A percentile compares a stretch with the other conserved stretches of the same genome.
Evolutionary conservation across 2,113 vertebrate genomes (phyloP).

Genomic region (Eulemur rufifrons): DNA sequence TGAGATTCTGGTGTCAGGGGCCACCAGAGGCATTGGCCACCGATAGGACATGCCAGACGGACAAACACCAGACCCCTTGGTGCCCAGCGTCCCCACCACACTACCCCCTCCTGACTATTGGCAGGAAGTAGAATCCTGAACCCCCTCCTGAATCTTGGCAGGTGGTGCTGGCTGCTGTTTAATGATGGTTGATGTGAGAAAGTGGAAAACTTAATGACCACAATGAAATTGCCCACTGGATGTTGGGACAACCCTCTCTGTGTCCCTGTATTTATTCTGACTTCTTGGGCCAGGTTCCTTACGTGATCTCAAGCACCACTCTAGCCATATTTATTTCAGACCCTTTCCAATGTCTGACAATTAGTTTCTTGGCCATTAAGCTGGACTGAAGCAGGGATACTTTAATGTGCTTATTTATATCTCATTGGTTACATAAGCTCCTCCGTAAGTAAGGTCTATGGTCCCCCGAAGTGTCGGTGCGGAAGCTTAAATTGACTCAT

Average conservation of each 20-base stretch:
- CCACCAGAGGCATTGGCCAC: background rate
- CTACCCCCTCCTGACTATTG: background rate
- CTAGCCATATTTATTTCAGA: slow-evolving; percentile 39
- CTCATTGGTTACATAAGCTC: slow-evolving; percentile 50
- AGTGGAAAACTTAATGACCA: background rate
- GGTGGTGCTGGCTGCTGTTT: background rate
- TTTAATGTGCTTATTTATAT: slow-evolving; percentile 67
- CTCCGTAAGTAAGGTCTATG: slow-evolving; percentile 27
- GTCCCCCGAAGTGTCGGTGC: background rate
- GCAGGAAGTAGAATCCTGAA: background rate
- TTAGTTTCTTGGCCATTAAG: slow-evolving; percentile 68
- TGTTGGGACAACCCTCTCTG: background rate
- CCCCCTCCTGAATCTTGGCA: background rate
- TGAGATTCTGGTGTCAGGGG: background rate
- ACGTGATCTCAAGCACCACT: background rate
- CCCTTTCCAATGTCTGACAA: slow-evolving; percentile 56
- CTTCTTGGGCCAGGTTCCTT: background rate
- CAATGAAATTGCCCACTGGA: background rate
- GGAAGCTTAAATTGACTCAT: slow-evolving; percentile 42
- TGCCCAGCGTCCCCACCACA: background rate
- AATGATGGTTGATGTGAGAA: background rate
- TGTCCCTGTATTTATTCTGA: background rate
- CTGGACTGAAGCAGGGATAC: slow-evolving; percentile 37
- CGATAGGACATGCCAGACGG: background rate
- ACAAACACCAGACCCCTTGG: background rate